These are phyloP conservation scores for Zaprionus taronus DNA, from an alignment of 1,140 invertebrate species.

Conservation along the genomic window DNA sequence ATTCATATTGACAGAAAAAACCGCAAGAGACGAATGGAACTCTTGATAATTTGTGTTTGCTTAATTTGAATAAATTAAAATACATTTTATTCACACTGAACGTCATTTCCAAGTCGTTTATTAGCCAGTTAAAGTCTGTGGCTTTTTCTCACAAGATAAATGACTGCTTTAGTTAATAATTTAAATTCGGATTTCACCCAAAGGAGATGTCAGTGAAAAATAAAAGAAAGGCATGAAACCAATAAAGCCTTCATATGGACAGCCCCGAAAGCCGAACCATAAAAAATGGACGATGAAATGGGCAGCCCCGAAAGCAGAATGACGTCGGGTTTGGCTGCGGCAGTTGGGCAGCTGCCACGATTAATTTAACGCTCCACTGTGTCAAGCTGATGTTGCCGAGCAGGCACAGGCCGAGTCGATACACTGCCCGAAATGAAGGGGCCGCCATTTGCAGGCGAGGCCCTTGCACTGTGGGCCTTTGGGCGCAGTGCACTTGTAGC, in stretches of 20 bases:
- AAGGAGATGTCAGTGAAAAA: conserved; percentile 38
- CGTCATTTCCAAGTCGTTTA: conserved; percentile 27
- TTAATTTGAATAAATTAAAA: not conserved
- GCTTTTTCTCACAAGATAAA: conserved; percentile 55
- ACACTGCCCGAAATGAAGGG: conserved; percentile 45
- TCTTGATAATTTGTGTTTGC: not conserved
- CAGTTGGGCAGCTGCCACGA: conserved; percentile 57
- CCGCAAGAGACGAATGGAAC: not conserved
- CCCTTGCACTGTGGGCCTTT: conserved; percentile 27
- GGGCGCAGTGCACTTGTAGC: conserved; percentile 40
- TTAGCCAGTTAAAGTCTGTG: conserved; percentile 34
- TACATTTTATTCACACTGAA: not conserved
- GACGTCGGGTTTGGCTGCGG: conserved; percentile 4
- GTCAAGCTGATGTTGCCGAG: conserved; percentile 59
- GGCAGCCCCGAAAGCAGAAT: not conserved
- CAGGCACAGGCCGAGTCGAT: not conserved
- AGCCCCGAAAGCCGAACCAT: conserved; percentile 21
- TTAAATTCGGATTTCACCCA: conserved; percentile 67
- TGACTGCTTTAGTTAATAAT: conserved; percentile 64
- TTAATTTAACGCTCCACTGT: conserved; percentile 81
- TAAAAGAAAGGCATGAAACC: conserved; percentile 36
- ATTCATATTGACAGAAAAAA: not conserved
- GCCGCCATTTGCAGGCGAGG: conserved; percentile 29
- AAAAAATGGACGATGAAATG: conserved; percentile 47
- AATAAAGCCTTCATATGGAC: conserved; percentile 38